Evolutionary conservation across 1,140 invertebrate genomes (phyloP).

Genomic region (Drosophila yakuba): DNA sequence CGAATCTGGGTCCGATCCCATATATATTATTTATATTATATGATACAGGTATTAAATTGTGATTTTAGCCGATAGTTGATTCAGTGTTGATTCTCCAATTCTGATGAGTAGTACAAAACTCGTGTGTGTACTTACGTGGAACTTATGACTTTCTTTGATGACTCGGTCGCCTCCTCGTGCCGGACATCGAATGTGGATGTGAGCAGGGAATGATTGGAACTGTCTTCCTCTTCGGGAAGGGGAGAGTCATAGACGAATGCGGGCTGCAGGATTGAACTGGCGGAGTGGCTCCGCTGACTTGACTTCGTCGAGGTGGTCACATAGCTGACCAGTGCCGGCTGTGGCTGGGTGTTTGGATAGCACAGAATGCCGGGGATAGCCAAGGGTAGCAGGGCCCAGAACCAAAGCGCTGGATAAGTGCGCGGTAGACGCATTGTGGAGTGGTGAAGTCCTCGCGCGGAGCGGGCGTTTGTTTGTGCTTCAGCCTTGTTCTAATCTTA

Average conservation of each 20-base stretch:
- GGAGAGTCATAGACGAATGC: slow-evolving; percentile 71
- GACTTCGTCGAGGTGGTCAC: slow-evolving; percentile 72
- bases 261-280: slow-evolving; percentile 45
- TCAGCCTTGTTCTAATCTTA: slow-evolving; percentile 58
- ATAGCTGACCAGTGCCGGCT: slow-evolving; percentile 62
- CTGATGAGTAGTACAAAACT: slow-evolving; percentile 24
- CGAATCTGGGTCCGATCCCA: no score
- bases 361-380: slow-evolving; percentile 21
- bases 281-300: slow-evolving; percentile 37
- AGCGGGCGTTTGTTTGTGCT: slow-evolving; percentile 53
- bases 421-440: slow-evolving; percentile 57
- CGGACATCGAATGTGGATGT: slow-evolving; percentile 9
- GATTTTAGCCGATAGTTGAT: neutral
- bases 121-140: slow-evolving; percentile 78
- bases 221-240: slow-evolving; percentile 46
- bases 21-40: no score
- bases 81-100: slow-evolving; percentile 1
- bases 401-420: slow-evolving; percentile 42
- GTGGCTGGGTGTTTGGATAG: slow-evolving; percentile 44
- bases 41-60: no score
- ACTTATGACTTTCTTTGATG: slow-evolving; percentile 83
- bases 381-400: slow-evolving; percentile 24
- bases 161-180: slow-evolving; percentile 27
- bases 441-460: slow-evolving; percentile 11
- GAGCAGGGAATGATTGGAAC: neutral